phyloP scores from a whole-genome alignment of 2,797 vertebrate genomes.

The Ataeniobius toweri region DNA sequence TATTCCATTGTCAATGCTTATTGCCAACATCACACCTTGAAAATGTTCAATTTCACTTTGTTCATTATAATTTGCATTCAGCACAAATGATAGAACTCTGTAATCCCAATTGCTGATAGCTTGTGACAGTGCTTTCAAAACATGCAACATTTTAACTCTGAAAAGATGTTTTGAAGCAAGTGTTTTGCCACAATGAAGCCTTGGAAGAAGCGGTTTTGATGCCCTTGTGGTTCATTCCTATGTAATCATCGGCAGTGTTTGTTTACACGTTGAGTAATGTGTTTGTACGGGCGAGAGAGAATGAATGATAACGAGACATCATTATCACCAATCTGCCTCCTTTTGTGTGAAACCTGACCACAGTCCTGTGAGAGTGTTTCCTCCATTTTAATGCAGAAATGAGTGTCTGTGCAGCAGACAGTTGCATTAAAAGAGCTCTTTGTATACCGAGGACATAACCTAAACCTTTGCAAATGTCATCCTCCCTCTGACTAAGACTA shows the following conservation, averaged over 20 bases:
- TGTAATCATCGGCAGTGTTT: constrained; percentile 46
- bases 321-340: constrained; percentile 44
- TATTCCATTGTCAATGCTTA: constrained; percentile 29
- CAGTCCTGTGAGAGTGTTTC: constrained; percentile 9
- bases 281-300: constrained; percentile 24
- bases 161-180: constrained; percentile 46
- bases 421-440: constrained; percentile 40
- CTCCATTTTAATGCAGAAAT: constrained; percentile 18
- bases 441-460: constrained; percentile 38
- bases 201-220: constrained; percentile 12
- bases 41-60: constrained; percentile 15
- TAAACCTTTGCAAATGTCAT: constrained; percentile 67
- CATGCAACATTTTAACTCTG: constrained; percentile 40
- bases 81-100: constrained; percentile 40
- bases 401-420: constrained; percentile 21
- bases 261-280: constrained; percentile 36
- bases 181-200: constrained; percentile 43
- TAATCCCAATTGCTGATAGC: constrained; percentile 66
- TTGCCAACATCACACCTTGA: constrained; percentile 34
- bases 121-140: constrained; percentile 59
- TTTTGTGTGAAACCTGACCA: constrained; percentile 34
- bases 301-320: constrained; percentile 44
- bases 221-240: constrained; percentile 36
- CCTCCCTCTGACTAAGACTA: constrained; percentile 54
- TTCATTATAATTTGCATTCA: constrained; percentile 26